A percentile compares a stretch with the other conserved stretches of the same genome.
Conservation (phyloP, 2,797 vertebrate genomes). For the Paguma larvata region DNA sequence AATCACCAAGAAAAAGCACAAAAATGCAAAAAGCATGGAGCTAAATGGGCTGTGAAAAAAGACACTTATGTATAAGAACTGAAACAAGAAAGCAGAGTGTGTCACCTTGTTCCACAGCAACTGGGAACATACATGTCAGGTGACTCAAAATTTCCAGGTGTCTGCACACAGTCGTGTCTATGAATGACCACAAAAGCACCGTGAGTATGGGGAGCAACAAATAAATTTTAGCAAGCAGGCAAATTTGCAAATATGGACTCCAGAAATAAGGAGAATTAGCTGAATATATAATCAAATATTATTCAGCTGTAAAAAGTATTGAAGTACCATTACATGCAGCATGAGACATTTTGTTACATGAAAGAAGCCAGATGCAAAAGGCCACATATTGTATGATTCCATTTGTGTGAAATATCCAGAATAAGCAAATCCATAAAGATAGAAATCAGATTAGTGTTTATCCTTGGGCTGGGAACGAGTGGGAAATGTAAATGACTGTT, state of each 20-base stretch:
- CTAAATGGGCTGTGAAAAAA: background rate
- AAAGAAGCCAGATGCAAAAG: background rate
- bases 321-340: background rate
- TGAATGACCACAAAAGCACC: background rate
- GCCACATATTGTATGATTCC: background rate
- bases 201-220: background rate
- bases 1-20: background rate
- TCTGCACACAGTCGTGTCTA: background rate
- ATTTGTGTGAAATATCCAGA: background rate
- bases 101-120: background rate
- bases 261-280: background rate
- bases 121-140: background rate
- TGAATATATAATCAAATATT: background rate
- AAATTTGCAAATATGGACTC: background rate
- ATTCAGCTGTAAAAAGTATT: background rate
- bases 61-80: background rate
- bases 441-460: background rate
- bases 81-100: background rate
- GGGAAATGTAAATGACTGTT: background rate
- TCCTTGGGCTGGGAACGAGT: background rate
- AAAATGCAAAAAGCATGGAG: background rate
- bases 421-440: background rate
- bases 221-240: background rate
- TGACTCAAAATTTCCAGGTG: background rate
- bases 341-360: background rate